phyloP scores from a whole-genome alignment of 2,797 vertebrate species.

The Setipinna tenuifilis region DNA sequence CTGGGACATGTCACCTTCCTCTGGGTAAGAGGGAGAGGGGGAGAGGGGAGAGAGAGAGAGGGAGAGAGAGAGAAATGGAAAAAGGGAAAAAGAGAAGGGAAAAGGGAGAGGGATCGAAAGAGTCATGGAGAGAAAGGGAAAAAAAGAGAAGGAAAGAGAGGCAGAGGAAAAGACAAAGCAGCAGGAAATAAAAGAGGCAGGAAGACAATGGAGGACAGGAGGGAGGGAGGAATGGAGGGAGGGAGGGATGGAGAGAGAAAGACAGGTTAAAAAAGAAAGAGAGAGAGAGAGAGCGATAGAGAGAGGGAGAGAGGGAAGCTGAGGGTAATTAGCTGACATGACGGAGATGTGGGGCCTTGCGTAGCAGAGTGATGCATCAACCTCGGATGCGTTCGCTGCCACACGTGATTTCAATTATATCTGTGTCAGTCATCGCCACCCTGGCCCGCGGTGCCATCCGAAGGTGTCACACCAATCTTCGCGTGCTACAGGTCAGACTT shows the following conservation, averaged over 20 bases:
- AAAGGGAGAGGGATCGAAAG: constrained; percentile 13
- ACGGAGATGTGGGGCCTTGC: constrained; percentile 34
- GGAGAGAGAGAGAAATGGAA: background rate
- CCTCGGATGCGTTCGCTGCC: background rate
- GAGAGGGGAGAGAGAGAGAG: constrained; percentile 5
- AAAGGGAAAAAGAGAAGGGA: too few relatives aligned
- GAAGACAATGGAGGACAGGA: too few relatives aligned
- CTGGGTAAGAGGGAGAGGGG: constrained; percentile 37
- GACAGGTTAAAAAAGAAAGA: background rate
- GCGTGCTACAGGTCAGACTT: background rate
- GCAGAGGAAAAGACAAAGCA: too few relatives aligned
- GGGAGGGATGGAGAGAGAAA: background rate
- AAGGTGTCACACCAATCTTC: constrained; percentile 7
- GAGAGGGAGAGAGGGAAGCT: background rate
- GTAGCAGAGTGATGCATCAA: constrained; percentile 45
- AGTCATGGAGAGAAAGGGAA: background rate
- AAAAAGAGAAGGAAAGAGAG: too few relatives aligned
- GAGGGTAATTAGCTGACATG: constrained; percentile 47
- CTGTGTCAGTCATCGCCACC: background rate
- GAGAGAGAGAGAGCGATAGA: background rate
- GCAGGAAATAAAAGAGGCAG: too few relatives aligned
- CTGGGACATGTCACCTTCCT: constrained; percentile 62
- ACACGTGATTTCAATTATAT: constrained; percentile 22
- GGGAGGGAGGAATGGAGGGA: too few relatives aligned
- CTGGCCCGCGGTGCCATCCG: background rate